phyloP scores from a whole-genome alignment of 2,888 invertebrate genomes.

The Cyrtodaria siliqua region DNA sequence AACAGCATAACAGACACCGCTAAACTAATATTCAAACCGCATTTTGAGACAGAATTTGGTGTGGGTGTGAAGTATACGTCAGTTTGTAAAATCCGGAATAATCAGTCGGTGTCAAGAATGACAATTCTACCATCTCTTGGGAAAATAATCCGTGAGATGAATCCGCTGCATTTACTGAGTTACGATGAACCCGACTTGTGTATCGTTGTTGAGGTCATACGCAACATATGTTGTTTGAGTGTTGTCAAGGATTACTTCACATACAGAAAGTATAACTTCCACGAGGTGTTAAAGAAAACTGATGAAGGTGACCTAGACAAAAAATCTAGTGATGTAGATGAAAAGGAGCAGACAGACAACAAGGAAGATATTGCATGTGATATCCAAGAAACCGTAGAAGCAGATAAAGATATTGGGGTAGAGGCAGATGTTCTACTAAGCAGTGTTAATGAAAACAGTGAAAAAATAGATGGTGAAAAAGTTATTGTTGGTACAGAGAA shows the following conservation, averaged over 20 bases:
- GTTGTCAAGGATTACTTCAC: slow-evolving; percentile 92
- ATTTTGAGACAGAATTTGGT: slow-evolving; percentile 88
- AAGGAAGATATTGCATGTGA: too few relatives aligned
- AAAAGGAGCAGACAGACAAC: too few relatives aligned
- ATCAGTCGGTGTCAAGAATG: slow-evolving; percentile 88
- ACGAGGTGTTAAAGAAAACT: slow-evolving; percentile 87
- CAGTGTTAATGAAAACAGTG: too few relatives aligned
- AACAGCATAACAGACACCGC: slow-evolving; percentile 91
- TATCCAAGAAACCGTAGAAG: too few relatives aligned
- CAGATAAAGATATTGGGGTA: too few relatives aligned
- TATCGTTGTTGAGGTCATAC: slow-evolving; percentile 94
- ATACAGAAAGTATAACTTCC: slow-evolving; percentile 94
- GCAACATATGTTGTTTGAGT: slow-evolving; percentile 92
- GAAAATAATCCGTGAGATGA: slow-evolving; percentile 89
- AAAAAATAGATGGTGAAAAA: too few relatives aligned
- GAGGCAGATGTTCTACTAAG: too few relatives aligned
- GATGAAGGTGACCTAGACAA: too few relatives aligned
- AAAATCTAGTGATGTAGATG: not conserved
- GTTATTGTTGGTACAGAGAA: too few relatives aligned
- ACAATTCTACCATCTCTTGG: slow-evolving; percentile 89
- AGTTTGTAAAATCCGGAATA: slow-evolving; percentile 81
- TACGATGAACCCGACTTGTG: slow-evolving; percentile 91
- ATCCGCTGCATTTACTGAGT: slow-evolving; percentile 90
- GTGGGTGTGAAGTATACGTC: slow-evolving; percentile 73
- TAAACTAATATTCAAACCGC: slow-evolving; percentile 89